Evolutionary conservation across 2,113 vertebrate genomes (phyloP), one percentile per base, ranked within the genome.

Genomic region (Pelobates fuscus): DNA sequence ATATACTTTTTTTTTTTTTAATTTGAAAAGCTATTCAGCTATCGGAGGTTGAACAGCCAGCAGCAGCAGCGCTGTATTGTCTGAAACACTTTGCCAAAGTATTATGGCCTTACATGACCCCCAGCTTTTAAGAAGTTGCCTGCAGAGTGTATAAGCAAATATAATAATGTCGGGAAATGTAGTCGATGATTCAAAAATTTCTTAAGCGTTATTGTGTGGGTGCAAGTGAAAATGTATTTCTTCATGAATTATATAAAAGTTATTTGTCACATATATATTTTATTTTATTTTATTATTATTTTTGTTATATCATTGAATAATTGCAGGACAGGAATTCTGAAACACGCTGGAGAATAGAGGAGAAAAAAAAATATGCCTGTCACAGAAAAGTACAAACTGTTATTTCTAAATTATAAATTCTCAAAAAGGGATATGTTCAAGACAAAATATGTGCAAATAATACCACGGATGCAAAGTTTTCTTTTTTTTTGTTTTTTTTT

Each of bases 61-160:
- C 70, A 81, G 78, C 70, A 81, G 63, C 68, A 24, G 77, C 27
- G 55, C 64, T 65, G 73, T 81, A 81, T 80, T 86, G 81, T 81
- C 63, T 84, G 78, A 69, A 79, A 81, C 62, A 46, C 0, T 58
- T 82, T 81, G 83, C 80, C 85, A 84, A 83, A 77, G 78, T 61
- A 63, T 76, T 71, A 77, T 81, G 83, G 85, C 85, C 84, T 85
- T 80, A 81, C 66, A 78, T 85, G 82, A 85, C 85, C 84, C 44
- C 78, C 59, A 15, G 71, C 77, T 86, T 82, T 79, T 70, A 77
- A 79, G 81, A 78, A 55, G 66, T 70, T 2, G 26, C 78, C 78
- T 81, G 82, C 77, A 80, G 80, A 81, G 80, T 84, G 81, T 65
- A 81, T 83, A 75, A 75, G 75, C 77, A 77, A 67, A 59, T 80